Evolutionary conservation across 2,888 invertebrate species (phyloP).

Genomic region (Macrosiphum euphorbiae): DNA sequence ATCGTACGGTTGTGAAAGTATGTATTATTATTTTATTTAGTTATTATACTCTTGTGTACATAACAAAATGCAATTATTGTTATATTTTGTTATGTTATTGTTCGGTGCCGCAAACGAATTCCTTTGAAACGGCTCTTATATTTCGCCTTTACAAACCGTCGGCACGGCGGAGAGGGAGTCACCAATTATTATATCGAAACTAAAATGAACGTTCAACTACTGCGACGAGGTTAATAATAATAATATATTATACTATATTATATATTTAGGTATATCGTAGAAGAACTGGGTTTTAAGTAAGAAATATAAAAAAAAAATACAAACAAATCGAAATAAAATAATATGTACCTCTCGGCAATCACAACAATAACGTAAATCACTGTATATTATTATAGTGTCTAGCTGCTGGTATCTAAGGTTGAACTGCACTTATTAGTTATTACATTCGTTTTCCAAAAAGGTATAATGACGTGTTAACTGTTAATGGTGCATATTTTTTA

Average conservation of each 20-base stretch:
- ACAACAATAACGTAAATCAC: neutral
- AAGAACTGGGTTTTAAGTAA: neutral
- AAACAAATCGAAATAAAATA: neutral
- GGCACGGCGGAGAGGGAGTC: neutral
- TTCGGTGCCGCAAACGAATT: neutral
- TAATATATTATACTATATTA: neutral
- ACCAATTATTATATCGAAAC: neutral
- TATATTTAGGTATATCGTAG: neutral
- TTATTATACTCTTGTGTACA: neutral
- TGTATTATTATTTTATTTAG: neutral
- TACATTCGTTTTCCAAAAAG: neutral
- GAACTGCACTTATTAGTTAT: neutral
- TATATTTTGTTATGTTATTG: neutral
- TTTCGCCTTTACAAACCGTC: neutral
- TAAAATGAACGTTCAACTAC: neutral
- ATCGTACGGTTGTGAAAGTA: neutral
- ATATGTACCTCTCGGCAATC: neutral
- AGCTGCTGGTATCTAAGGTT: neutral
- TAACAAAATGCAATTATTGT: neutral
- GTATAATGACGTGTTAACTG: too few relatives aligned
- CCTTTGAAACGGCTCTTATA: neutral
- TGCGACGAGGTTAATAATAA: neutral
- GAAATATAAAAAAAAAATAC: too few relatives aligned
- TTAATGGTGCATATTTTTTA: neutral
- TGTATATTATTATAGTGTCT: neutral